A percentile compares a stretch with the other conserved stretches of the same genome.
phyloP scores from a whole-genome alignment of 2,888 invertebrate species.

The Drosophila fungiperda region DNA sequence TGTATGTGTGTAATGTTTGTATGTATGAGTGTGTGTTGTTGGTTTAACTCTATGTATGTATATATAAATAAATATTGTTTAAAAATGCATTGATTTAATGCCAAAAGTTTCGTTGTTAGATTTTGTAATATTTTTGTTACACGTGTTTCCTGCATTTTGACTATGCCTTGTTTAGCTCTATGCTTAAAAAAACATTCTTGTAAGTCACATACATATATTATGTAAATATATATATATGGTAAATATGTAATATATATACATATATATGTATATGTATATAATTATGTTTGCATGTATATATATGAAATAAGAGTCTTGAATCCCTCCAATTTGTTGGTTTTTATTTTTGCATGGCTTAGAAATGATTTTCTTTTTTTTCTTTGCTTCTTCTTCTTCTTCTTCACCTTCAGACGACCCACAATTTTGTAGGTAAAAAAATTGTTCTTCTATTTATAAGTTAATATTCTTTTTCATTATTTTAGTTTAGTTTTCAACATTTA shows the following conservation, averaged over 20 bases:
- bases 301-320: slow-evolving; percentile 84
- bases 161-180: slow-evolving; percentile 48
- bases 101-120: slow-evolving; percentile 80
- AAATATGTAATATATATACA: slow-evolving; percentile 42
- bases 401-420: background rate
- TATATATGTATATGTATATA: slow-evolving; percentile 10
- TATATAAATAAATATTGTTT: slow-evolving; percentile 68
- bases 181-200: slow-evolving; percentile 27
- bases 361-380: slow-evolving; percentile 36
- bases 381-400: slow-evolving; percentile 1
- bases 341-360: slow-evolving; percentile 47
- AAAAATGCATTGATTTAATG: slow-evolving; percentile 78
- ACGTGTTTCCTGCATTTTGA: slow-evolving; percentile 76
- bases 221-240: slow-evolving; percentile 47
- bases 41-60: slow-evolving; percentile 48
- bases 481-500: slow-evolving; percentile 48
- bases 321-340: slow-evolving; percentile 81
- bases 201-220: slow-evolving; percentile 42
- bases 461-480: slow-evolving; percentile 15
- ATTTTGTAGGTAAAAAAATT: slow-evolving; percentile 36
- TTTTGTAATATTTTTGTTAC: slow-evolving; percentile 78
- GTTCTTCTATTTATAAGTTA: slow-evolving; percentile 24
- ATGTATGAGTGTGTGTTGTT: slow-evolving; percentile 30
- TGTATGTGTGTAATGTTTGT: slow-evolving; percentile 27
- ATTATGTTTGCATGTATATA: slow-evolving; percentile 41